Conservation (phyloP, 2,797 vertebrate species). For the Cirrhinus molitorella region DNA sequence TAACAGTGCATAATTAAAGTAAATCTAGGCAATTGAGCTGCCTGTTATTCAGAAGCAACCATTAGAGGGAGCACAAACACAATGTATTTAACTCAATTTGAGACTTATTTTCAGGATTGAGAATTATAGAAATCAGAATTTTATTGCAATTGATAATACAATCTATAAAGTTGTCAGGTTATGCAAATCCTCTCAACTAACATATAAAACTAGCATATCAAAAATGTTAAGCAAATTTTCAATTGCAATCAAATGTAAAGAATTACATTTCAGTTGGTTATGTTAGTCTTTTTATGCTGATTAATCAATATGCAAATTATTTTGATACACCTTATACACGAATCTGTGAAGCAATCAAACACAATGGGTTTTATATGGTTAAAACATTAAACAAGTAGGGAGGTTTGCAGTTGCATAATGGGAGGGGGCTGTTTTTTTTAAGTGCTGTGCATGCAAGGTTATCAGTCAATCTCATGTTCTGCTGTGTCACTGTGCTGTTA, state of each 20-base stretch:
- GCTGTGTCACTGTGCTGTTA: constrained; percentile 70
- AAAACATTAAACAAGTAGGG: neutral
- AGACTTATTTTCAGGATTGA: neutral
- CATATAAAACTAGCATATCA: no score
- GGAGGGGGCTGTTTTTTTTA: no score
- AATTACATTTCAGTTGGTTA: neutral
- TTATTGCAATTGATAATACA: neutral
- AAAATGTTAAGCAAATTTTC: neutral
- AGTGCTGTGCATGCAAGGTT: neutral
- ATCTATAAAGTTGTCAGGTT: neutral
- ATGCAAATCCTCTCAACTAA: neutral
- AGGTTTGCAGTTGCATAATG: neutral
- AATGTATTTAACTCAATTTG: constrained; percentile 32
- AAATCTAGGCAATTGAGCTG: neutral
- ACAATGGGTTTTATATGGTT: neutral
- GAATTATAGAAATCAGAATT: neutral
- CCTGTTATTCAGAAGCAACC: constrained; percentile 39
- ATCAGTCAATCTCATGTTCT: constrained; percentile 31
- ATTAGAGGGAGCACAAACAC: constrained; percentile 74
- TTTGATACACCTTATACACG: neutral
- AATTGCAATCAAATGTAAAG: neutral
- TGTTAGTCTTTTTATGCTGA: neutral
- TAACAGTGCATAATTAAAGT: neutral
- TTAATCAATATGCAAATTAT: neutral
- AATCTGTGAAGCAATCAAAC: constrained; percentile 9